phyloP scores from a whole-genome alignment of 2,888 invertebrate species.

The Odontocolon sp. region DNA sequence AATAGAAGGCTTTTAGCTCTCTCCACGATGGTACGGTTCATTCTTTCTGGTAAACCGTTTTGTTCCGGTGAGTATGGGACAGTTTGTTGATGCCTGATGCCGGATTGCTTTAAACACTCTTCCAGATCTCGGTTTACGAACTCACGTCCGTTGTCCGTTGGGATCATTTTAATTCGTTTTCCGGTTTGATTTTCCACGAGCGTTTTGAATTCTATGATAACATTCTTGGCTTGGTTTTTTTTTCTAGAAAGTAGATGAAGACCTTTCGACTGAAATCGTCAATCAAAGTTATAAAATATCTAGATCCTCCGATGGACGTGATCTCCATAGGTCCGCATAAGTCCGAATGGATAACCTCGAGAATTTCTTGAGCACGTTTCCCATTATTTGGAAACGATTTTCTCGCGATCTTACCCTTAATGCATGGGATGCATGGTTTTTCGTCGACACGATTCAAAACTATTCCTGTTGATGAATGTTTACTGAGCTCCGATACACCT shows the following conservation, averaged over 20 bases:
- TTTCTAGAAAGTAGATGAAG: conserved; percentile 55
- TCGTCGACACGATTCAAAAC: neutral
- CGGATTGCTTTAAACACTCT: conserved; percentile 10
- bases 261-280: conserved; percentile 58
- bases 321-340: conserved; percentile 58
- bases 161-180: conserved; percentile 46
- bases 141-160: conserved; percentile 52
- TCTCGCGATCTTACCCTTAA: conserved; percentile 62
- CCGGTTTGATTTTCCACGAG: conserved; percentile 53
- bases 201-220: conserved; percentile 53
- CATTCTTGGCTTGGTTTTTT: conserved; percentile 53
- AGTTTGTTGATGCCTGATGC: conserved; percentile 37
- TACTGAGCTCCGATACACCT: neutral
- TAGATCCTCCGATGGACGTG: conserved; percentile 47
- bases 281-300: conserved; percentile 55
- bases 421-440: conserved; percentile 32
- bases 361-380: conserved; percentile 4
- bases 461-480: conserved; percentile 1
- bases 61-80: neutral
- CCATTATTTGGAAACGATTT: conserved; percentile 59
- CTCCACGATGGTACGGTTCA: neutral
- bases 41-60: neutral
- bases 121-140: conserved; percentile 36
- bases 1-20: neutral
- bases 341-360: conserved; percentile 59